Percentiles rank a stretch among this genome's conserved stretches.
Evolutionary conservation across 2,113 vertebrate species (phyloP).

Genomic region (Oophaga pumilio): DNA sequence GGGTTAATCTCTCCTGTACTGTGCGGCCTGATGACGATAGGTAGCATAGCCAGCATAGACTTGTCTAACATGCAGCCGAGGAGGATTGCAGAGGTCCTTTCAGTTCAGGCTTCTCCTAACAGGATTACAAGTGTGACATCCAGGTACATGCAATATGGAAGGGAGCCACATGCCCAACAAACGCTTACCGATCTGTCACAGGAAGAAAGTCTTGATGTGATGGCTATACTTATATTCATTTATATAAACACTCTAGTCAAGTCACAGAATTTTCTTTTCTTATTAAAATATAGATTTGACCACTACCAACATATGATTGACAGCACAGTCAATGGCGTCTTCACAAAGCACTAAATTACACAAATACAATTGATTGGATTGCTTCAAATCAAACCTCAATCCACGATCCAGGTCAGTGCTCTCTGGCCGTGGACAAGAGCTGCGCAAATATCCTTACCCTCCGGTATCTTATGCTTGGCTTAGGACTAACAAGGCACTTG

Average conservation of each 20-base stretch:
- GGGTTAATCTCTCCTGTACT: constrained; percentile 2
- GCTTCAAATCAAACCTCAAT: no score
- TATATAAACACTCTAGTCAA: neutral
- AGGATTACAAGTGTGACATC: constrained; percentile 31
- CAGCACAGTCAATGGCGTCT: neutral
- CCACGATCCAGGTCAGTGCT: no score
- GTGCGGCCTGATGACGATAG: constrained; percentile 3
- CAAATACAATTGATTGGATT: no score
- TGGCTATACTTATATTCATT: neutral
- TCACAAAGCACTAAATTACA: no score
- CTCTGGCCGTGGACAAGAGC: no score
- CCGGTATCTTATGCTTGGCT: no score
- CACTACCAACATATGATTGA: neutral
- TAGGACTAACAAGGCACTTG: no score
- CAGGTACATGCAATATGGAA: neutral
- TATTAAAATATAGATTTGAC: neutral
- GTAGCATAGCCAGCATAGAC: constrained; percentile 20
- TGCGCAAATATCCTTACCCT: no score
- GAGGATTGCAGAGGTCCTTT: constrained; percentile 39
- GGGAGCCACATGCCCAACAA: neutral
- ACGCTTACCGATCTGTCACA: neutral
- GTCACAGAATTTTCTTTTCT: neutral
- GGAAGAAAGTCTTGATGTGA: neutral
- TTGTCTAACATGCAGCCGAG: constrained; percentile 30
- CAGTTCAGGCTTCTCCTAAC: constrained; percentile 16